These are phyloP conservation scores for Drosophila demipolita DNA, from an alignment of 2,888 invertebrate genomes.

Conservation along the genomic window DNA sequence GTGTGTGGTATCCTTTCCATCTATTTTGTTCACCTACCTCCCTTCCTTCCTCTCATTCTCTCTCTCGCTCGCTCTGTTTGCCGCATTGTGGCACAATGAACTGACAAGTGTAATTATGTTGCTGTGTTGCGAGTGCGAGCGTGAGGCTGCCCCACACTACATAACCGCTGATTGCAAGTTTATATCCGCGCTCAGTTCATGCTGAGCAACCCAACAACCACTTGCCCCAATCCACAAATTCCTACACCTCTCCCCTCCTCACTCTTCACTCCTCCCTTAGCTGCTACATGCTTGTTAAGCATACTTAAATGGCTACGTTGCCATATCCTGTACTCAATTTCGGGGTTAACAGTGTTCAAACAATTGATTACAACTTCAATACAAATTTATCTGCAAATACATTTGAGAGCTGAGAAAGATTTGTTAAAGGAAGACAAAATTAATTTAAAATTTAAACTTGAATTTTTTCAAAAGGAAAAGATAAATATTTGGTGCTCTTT, in stretches of 20 bases:
- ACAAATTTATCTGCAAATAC: not conserved
- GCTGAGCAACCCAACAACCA: slow-evolving; percentile 36
- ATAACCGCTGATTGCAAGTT: slow-evolving; percentile 76
- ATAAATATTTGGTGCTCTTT: not conserved
- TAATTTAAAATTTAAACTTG: not conserved
- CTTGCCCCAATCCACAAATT: slow-evolving; percentile 22
- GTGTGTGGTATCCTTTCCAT: not conserved
- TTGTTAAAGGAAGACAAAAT: not conserved
- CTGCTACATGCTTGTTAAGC: not conserved
- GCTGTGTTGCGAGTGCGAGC: slow-evolving; percentile 45
- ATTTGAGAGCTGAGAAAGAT: not conserved
- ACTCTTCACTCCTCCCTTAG: not conserved
- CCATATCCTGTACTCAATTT: slow-evolving; percentile 29
- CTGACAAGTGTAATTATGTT: slow-evolving; percentile 80
- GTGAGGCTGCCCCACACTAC: slow-evolving; percentile 51
- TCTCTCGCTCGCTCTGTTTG: slow-evolving; percentile 18
- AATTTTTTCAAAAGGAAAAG: not conserved
- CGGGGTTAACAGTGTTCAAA: not conserved
- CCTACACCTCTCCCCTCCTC: not conserved
- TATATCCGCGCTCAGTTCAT: slow-evolving; percentile 63
- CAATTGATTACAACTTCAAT: not conserved
- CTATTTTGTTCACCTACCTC: not conserved
- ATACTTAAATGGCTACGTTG: not conserved
- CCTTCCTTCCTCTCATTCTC: not conserved
- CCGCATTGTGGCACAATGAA: slow-evolving; percentile 77